phyloP scores from a whole-genome alignment of 2,888 invertebrate species.

The Idaea aversata region DNA sequence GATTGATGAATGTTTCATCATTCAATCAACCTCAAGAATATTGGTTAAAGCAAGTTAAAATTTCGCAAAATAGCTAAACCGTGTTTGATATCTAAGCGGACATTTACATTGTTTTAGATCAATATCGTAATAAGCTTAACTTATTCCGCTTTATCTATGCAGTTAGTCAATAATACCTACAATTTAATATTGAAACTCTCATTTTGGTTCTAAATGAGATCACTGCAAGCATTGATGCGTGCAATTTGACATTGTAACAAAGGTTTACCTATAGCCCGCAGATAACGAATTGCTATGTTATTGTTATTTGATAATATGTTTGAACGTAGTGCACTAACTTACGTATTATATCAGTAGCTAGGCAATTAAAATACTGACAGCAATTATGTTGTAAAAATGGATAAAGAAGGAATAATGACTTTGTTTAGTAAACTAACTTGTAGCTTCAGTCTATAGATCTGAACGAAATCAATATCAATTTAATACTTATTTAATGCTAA shows the following conservation, averaged over 20 bases:
- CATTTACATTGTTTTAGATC: background rate
- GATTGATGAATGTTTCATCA: conserved; percentile 28
- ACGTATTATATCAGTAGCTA: conserved; percentile 1
- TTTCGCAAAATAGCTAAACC: background rate
- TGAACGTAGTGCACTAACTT: conserved; percentile 8
- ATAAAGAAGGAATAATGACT: background rate
- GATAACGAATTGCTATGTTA: conserved; percentile 42
- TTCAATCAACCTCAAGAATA: conserved; percentile 9
- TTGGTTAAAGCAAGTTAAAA: conserved; percentile 1
- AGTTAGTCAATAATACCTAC: background rate
- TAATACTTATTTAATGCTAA: background rate
- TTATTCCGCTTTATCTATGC: conserved; percentile 2
- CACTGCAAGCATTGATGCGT: conserved; percentile 48
- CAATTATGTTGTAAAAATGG: background rate
- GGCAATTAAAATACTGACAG: background rate
- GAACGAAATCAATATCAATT: background rate
- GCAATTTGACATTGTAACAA: conserved; percentile 57
- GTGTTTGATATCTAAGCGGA: background rate
- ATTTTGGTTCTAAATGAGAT: conserved; percentile 45
- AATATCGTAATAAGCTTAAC: background rate
- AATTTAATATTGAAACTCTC: conserved; percentile 21
- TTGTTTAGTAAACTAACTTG: background rate
- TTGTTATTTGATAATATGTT: conserved; percentile 28
- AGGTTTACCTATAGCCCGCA: conserved; percentile 41
- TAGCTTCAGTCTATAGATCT: background rate